A percentile compares a stretch with the other conserved stretches of the same genome.
Conservation (phyloP, 2,797 vertebrate genomes). For the Cyprinodon diabolis region DNA sequence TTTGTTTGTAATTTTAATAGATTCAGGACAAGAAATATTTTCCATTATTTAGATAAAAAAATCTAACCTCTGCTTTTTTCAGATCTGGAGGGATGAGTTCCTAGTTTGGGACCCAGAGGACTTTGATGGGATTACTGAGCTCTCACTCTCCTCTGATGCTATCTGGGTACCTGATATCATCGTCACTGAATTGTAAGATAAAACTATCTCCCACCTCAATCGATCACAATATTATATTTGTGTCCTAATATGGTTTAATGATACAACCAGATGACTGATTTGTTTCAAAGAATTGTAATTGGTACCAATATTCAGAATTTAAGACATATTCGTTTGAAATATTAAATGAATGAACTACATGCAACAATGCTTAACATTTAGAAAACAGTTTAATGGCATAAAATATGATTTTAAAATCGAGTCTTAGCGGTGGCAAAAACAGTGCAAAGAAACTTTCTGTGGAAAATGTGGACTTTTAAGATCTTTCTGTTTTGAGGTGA, state of each 20-base stretch:
- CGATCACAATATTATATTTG: not conserved
- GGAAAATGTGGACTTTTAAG: too few relatives aligned
- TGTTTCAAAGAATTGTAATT: not conserved
- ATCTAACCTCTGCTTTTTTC: slow-evolving; percentile 11
- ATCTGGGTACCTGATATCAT: slow-evolving; percentile 90
- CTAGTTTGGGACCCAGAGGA: slow-evolving; percentile 88
- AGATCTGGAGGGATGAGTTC: slow-evolving; percentile 91
- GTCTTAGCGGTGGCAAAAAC: too few relatives aligned
- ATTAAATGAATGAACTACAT: not conserved
- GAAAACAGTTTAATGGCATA: too few relatives aligned
- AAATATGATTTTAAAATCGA: too few relatives aligned
- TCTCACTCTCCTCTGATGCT: slow-evolving; percentile 84
- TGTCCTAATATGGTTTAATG: not conserved
- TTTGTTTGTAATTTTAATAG: not conserved
- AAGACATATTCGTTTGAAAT: not conserved
- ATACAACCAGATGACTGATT: not conserved
- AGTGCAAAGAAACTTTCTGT: too few relatives aligned
- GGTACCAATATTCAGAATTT: not conserved
- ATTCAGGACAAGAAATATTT: not conserved
- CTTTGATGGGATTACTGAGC: slow-evolving; percentile 87
- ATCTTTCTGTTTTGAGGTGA: too few relatives aligned
- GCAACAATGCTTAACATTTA: too few relatives aligned
- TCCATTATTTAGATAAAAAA: not conserved
- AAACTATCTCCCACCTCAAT: not conserved
- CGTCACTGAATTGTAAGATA: slow-evolving; percentile 86